Base-by-base conservation (phyloP, 2,797 vertebrate genomes). In the Cetoscarus ocellatus region DNA sequence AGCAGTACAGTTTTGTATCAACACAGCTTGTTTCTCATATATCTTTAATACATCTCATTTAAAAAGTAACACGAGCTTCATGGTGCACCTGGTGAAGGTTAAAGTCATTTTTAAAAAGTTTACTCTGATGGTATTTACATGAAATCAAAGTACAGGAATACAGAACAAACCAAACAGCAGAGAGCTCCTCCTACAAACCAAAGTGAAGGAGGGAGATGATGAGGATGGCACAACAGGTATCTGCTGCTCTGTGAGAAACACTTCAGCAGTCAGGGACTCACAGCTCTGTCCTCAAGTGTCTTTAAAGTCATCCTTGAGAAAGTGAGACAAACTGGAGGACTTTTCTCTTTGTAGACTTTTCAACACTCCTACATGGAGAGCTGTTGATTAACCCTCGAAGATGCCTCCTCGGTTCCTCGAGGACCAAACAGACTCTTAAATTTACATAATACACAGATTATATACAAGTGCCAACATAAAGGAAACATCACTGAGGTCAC, bases 1-100 rank as follows among this genome's bases (percentile, higher is more conserved):
- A 75, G 75, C 77, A 72, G 80, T 51, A 73, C 72, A 79, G 62
- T 71, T 80, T 59, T 54, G 63, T 68, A 75, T 71, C 35, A 67
- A 80, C 78, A 80, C 82, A 88, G 67, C 62, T 85, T 72, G 59
- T 52, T 79, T 74, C 36, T 58, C 44, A 82, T 67, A 80, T 61
- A 68, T 59, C 39, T 67, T 58, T 12, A 72, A 66, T 53, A 83
- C 59, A 72, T 69, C 17, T 63, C 7, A 56, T 77, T 87, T 67
- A 70, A 66, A 80, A 87, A 82, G 48, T 70, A 71, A 77, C n/a
- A 43, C n/a, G 58, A 68, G 57, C 61, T 61, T 68, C 56, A 43
- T 59, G 44, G 34, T 72, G 61, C 70, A 52, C 38, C 48, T 45
- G 44, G 57, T 50, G 19, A 35, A 64, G 44, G 50, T 61, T 11